Base-by-base conservation (phyloP, 2,113 vertebrate genomes). In the Microtus oregoni region DNA sequence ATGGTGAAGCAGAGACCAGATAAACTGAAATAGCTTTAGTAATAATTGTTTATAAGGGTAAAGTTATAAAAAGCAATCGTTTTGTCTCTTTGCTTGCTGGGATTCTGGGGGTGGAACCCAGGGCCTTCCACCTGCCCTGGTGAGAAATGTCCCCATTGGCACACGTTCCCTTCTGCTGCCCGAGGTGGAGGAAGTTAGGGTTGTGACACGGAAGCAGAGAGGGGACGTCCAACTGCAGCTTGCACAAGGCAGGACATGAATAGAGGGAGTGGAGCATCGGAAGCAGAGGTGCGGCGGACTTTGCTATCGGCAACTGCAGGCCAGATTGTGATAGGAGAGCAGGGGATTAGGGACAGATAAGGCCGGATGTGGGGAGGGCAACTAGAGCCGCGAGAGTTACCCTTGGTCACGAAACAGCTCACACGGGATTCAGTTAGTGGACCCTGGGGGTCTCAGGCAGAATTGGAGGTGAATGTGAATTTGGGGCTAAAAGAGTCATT, bases 331-430 rank as follows among this genome's bases (percentile, higher is more conserved):
- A 58, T 6, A 26, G 22, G 30, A 6, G 1, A 4, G 13, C 41
- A 47, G 75, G 75, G 75, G 72, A 20, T 76, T 6, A 47, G 44
- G 41, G 75, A 26, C 75, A 47, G 75, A 77, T 77, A 50, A 77
- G 58, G 38, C 58, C 26, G 2, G n/a, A 63, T 19, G 38, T 41
- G 26, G 38, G 3, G 3, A 19, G n/a, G 24, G 30, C 58, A 63
- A 2, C n/a, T 30, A 13, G 24, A 83, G 58, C 1, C 1, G 4
- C 63, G n/a, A 30, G 7, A 41, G 35, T 14, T 26, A 17, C 22
- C 35, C 1, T 10, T 35, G 6, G 0, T 10, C 7, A 10, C 41
- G 24, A 65, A 19, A 58, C 1, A 28, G 3, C 14, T 38, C 55
- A 61, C 24, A 17, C 13, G 5, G 38, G 58, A 19, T 26, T 44